Conservation (phyloP, 2,113 vertebrate species). For the Diadophis punctatus region DNA sequence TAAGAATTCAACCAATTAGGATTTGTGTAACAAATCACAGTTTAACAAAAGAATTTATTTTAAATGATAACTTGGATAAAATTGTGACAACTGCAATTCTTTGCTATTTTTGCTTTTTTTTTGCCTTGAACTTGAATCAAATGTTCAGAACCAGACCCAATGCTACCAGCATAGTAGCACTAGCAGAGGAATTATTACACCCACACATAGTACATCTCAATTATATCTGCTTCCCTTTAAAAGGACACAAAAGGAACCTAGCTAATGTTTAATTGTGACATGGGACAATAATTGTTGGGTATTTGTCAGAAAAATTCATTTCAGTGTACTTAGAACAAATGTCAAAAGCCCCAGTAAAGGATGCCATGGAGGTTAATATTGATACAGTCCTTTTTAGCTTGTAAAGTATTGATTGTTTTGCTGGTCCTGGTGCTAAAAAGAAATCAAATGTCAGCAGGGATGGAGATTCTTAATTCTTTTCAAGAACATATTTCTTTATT, state of each 20-base stretch:
- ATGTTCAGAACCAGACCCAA: background rate
- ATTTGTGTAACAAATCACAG: background rate
- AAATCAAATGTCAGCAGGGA: background rate
- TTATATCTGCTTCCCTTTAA: background rate
- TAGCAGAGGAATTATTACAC: background rate
- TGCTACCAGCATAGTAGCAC: background rate
- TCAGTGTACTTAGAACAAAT: conserved; percentile 29
- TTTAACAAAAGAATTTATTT: background rate
- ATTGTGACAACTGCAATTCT: background rate
- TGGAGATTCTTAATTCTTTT: conserved; percentile 10
- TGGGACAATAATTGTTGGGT: conserved; percentile 1
- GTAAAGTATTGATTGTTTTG: conserved; percentile 35
- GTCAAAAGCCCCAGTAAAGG: conserved; percentile 39
- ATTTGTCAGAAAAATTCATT: background rate
- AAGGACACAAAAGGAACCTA: background rate
- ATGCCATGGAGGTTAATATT: conserved; percentile 17
- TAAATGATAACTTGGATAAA: background rate
- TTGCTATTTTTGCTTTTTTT: background rate
- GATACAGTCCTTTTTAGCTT: conserved; percentile 31
- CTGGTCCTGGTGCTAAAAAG: background rate
- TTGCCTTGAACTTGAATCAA: background rate
- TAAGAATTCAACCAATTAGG: background rate
- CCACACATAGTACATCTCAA: background rate
- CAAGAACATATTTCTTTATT: background rate
- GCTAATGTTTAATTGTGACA: background rate